Evolutionary conservation across 1,140 invertebrate genomes (phyloP), one percentile per base, ranked within the genome.

Genomic region (Trichonephila clavata): DNA sequence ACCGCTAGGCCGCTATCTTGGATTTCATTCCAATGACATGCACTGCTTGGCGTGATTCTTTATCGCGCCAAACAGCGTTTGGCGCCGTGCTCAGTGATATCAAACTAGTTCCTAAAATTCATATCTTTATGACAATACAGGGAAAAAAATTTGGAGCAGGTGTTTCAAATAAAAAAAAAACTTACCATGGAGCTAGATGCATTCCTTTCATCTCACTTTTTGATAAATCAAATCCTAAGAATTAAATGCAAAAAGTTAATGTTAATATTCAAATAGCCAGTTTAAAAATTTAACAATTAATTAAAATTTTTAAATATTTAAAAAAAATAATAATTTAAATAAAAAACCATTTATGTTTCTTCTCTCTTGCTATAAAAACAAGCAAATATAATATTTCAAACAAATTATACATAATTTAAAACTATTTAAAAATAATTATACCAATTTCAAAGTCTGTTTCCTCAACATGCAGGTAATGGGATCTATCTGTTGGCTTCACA

Each of bases 401-500:
- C 16, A 88, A 24, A 68, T 65, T 43, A n/a, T 68, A 1, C 5
- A 20, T 68, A 24, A 13, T 8, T 21, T 0, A 10, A 43, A 43
- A 16, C 39, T 20, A 83, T 83, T 83, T 83, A 24, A 68, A 68
- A 68, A 43, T n/a, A 5, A 20, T 68, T 5, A 20, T 81, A 92
- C 93, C 89, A 59, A 57, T 32, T 20, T 18, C n/a, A 32, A 91
- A 32, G 18, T 94, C 93, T 16, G 50, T 60, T 18, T 65, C 93
- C 21, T 94, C 93, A n/a, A 86, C 84, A 80, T 39, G 27, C 43
- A 94, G 68, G 57, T 86, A 91, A 80, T 94, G 93, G 27, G 81
- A 91, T 63, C 93, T 86, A 57, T 94, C 93, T 59, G 88, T 91
- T 20, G 93, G 93, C 43, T 87, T 92, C 8, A 91, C 93, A 80